Percentiles rank a stretch among this genome's conserved stretches.
These are phyloP conservation scores for Phyllostomus hastatus DNA, from an alignment of 2,113 vertebrate species.

Conservation along the genomic window DNA sequence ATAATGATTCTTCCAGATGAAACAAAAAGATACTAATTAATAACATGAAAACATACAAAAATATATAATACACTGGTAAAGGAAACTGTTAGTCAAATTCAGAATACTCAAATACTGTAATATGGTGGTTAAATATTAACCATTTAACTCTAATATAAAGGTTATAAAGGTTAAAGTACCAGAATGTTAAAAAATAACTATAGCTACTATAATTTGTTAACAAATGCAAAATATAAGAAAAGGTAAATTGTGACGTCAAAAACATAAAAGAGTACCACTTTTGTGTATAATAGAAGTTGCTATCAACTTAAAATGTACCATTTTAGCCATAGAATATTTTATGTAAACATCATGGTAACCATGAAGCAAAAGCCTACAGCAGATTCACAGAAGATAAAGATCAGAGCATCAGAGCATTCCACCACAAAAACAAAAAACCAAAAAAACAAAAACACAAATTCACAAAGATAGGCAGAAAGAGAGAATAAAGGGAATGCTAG, in stretches of 20 bases:
- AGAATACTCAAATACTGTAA: too few relatives aligned
- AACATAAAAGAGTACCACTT: background rate
- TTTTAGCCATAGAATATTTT: background rate
- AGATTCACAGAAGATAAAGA: background rate
- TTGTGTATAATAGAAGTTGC: background rate
- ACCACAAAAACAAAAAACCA: background rate
- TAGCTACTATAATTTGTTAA: background rate
- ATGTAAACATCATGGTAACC: background rate
- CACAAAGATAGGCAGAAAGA: background rate
- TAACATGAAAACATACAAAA: background rate
- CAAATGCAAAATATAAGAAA: background rate
- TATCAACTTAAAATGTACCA: background rate
- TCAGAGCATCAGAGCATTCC: background rate
- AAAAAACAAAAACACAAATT: background rate
- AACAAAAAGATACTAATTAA: background rate
- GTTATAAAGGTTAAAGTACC: background rate
- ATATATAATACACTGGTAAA: background rate
- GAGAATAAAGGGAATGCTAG: background rate
- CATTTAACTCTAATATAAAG: background rate
- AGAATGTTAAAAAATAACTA: background rate
- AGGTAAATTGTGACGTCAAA: background rate
- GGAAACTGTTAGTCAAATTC: background rate
- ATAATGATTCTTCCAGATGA: background rate
- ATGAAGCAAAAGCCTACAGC: background rate
- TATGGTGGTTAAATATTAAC: too few relatives aligned